A percentile compares a stretch with the other conserved stretches of the same genome.
Evolutionary conservation across 2,113 vertebrate genomes (phyloP).

Genomic region (Hipposideros armiger): DNA sequence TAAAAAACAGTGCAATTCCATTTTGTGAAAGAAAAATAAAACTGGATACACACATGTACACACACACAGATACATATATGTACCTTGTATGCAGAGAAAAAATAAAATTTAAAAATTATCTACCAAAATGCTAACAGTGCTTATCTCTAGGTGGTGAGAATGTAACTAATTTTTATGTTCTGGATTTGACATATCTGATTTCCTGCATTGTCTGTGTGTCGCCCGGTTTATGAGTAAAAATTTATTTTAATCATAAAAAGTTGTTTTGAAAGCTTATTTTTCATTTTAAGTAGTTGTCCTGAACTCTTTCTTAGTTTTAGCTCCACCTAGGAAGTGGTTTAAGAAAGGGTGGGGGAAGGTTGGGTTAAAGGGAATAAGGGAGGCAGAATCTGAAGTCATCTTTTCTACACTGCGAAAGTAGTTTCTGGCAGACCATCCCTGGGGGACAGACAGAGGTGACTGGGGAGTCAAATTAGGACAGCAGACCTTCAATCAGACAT

Average conservation of each 20-base stretch:
- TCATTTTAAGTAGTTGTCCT: neutral
- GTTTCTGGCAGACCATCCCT: neutral
- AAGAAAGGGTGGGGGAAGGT: neutral
- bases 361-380: neutral
- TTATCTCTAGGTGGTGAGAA: neutral
- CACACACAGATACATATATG: neutral
- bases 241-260: constrained; percentile 11
- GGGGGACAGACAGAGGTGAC: neutral
- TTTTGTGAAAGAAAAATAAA: constrained; percentile 38
- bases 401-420: neutral
- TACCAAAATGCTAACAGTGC: neutral
- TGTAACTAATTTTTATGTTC: neutral
- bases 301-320: neutral
- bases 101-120: neutral
- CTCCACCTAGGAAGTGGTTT: neutral
- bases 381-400: neutral
- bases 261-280: constrained; percentile 47
- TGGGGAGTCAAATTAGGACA: constrained; percentile 14
- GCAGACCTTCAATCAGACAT: neutral
- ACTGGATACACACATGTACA: neutral
- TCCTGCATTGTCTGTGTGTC: constrained; percentile 2
- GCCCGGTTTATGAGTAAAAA: neutral
- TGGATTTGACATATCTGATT: constrained; percentile 15
- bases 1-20: neutral
- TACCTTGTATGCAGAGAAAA: neutral